phyloP scores from a whole-genome alignment of 92 coral and sea anemone genomes.

The Pocillopora meandrina region DNA sequence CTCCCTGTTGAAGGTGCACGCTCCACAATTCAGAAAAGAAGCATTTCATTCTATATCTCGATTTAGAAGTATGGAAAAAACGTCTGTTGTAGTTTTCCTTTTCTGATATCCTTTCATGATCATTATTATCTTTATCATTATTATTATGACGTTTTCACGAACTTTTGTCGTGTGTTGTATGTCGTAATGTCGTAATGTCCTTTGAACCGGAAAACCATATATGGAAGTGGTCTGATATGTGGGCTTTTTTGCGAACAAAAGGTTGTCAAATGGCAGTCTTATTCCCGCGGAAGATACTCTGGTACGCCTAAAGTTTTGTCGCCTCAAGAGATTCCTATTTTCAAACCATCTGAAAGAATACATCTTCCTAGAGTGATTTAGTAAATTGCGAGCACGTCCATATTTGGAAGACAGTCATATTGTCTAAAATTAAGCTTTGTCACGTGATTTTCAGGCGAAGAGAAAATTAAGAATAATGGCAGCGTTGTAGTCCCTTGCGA shows the following conservation, averaged over 20 bases:
- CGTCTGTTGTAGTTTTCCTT: too few relatives aligned
- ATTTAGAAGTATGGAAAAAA: too few relatives aligned
- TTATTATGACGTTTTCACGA: background rate
- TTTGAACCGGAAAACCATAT: conserved; percentile 40
- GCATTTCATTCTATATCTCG: too few relatives aligned
- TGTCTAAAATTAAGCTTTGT: background rate
- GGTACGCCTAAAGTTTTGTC: too few relatives aligned
- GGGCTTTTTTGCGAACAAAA: background rate
- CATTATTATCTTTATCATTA: background rate
- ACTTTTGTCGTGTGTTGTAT: background rate
- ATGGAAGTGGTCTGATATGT: conserved; percentile 35
- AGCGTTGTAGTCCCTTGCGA: background rate
- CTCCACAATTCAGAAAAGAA: too few relatives aligned
- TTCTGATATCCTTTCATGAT: too few relatives aligned
- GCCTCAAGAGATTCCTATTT: too few relatives aligned
- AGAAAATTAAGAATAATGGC: background rate
- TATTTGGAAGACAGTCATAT: conserved; percentile 1
- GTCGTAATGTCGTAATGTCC: background rate
- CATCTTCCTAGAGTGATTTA: background rate
- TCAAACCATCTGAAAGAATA: too few relatives aligned
- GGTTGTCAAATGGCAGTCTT: background rate
- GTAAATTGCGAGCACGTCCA: background rate
- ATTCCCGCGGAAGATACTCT: background rate
- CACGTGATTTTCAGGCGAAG: background rate
- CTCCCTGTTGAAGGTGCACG: background rate